Evolutionary conservation across 1,140 invertebrate genomes (phyloP).

Genomic region (Dryas iulia): DNA sequence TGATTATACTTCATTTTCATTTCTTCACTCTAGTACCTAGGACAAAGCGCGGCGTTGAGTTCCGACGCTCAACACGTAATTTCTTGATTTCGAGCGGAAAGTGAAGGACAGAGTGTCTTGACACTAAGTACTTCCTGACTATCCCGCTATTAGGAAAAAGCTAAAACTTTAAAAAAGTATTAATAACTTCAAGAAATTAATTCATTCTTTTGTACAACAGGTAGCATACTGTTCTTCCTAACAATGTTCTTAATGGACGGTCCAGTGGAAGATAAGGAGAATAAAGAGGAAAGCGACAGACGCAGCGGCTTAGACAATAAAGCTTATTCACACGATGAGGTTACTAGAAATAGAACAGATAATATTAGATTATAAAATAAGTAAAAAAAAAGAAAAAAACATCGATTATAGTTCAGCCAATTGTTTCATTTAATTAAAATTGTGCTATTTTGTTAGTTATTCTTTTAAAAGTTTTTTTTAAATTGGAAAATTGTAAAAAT

Average conservation of each 20-base stretch:
- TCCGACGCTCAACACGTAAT: no score
- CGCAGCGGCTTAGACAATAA: slow-evolving; percentile 68
- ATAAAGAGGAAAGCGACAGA: slow-evolving; percentile 34
- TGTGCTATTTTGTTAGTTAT: background rate
- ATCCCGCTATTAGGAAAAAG: no score
- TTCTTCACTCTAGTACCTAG: no score
- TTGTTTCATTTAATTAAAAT: background rate
- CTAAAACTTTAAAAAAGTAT: no score
- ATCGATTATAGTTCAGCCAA: background rate
- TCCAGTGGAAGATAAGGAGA: slow-evolving; percentile 55
- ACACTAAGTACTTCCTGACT: no score
- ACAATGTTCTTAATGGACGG: slow-evolving; percentile 88
- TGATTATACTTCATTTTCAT: no score
- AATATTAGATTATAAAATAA: slow-evolving; percentile 10
- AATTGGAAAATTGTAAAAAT: background rate
- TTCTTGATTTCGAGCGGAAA: no score
- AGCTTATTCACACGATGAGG: slow-evolving; percentile 69
- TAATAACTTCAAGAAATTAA: no score
- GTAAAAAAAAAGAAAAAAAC: background rate
- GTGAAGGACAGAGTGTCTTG: no score
- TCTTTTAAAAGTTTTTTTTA: no score
- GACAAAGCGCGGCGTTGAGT: no score
- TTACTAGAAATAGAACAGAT: slow-evolving; percentile 6
- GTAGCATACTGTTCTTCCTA: slow-evolving; percentile 85
- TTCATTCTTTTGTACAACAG: slow-evolving; percentile 61